These are phyloP conservation scores for Flexamia atlantica DNA, from an alignment of 2,888 invertebrate genomes.

Conservation along the genomic window DNA sequence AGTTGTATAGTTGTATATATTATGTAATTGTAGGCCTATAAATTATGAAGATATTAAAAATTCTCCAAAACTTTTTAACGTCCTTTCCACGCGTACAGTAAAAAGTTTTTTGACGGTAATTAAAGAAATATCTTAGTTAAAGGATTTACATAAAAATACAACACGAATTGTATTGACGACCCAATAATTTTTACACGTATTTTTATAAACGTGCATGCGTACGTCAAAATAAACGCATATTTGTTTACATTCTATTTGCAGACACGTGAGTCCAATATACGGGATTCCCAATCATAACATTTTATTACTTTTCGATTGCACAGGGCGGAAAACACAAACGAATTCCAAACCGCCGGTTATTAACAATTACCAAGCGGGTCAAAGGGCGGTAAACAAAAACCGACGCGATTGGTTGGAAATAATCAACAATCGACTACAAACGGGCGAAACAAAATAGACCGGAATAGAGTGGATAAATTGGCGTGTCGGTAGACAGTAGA, in stretches of 20 bases:
- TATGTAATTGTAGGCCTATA: too few relatives aligned
- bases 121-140: too few relatives aligned
- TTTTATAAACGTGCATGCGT: too few relatives aligned
- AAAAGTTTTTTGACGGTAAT: too few relatives aligned
- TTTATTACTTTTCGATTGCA: constrained; percentile 32
- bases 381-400: constrained; percentile 11
- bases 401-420: neutral
- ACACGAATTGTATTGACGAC: too few relatives aligned
- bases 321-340: constrained; percentile 5
- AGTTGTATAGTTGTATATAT: too few relatives aligned
- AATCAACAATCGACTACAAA: neutral
- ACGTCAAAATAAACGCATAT: neutral
- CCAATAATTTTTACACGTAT: too few relatives aligned
- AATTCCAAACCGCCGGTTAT: constrained; percentile 23
- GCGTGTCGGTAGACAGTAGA: neutral
- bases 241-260: too few relatives aligned
- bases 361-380: neutral
- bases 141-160: too few relatives aligned
- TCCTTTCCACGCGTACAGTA: too few relatives aligned
- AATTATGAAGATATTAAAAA: too few relatives aligned
- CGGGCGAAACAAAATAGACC: neutral
- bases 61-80: too few relatives aligned
- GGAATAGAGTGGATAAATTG: constrained; percentile 11
- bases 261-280: neutral
- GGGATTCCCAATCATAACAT: constrained; percentile 5